Conservation (phyloP, 2,888 invertebrate genomes). For the Tiliacea aurago region DNA sequence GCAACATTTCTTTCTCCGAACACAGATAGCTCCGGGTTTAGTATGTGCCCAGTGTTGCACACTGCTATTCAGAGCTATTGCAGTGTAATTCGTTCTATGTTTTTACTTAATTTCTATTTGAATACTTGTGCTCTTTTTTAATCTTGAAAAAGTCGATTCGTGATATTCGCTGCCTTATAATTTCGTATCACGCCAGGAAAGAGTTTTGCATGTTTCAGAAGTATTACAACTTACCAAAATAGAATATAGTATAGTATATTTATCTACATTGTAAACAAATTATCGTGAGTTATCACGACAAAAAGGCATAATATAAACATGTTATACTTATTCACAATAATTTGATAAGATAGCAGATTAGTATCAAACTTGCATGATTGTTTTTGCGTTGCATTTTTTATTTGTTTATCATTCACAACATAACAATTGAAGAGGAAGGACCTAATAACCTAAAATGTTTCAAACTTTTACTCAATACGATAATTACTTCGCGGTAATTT, state of each 20-base stretch:
- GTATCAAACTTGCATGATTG: constrained; percentile 24
- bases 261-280: constrained; percentile 26
- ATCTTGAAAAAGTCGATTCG: neutral
- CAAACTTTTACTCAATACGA: constrained; percentile 38
- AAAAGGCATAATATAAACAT: constrained; percentile 12
- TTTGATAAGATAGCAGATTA: constrained; percentile 47
- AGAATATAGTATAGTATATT: neutral
- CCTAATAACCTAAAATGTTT: constrained; percentile 28
- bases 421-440: constrained; percentile 4
- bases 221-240: constrained; percentile 2
- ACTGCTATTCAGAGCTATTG: too few relatives aligned
- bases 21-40: neutral
- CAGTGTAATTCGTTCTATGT: neutral
- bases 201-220: neutral
- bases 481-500: constrained; percentile 42
- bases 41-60: neutral
- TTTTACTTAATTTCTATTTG: neutral
- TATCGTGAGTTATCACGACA: constrained; percentile 10
- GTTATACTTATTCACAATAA: constrained; percentile 11
- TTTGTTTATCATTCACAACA: constrained; percentile 30
- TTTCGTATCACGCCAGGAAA: constrained; percentile 15
- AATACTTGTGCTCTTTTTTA: neutral
- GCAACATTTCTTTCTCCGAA: too few relatives aligned
- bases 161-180: constrained; percentile 5
- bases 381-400: constrained; percentile 31